Evolutionary conservation across 2,113 vertebrate genomes (phyloP), one percentile per base, ranked within the genome.

Genomic region (Trogon surrucura): DNA sequence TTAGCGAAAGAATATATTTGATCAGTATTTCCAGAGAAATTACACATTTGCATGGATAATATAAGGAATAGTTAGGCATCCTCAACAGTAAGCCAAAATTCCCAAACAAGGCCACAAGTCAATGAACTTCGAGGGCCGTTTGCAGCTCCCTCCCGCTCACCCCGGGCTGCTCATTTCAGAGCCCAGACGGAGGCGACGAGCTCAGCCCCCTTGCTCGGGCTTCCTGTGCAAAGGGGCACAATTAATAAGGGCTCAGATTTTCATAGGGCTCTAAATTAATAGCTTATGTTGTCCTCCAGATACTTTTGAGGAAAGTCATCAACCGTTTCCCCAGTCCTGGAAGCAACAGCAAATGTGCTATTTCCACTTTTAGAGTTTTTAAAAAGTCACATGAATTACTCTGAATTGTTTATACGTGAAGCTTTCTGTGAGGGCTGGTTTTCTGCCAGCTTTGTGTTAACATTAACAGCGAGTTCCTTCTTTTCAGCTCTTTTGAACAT

Each of bases 381-480:
- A 1, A 70, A 75, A 93, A 92, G 92, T 97, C 91, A 96, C 75
- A 90, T 67, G 89, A 88, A 90, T 93, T 94, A 93, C 88, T 96
- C 83, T 44, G 85, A 93, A 94, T 94, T 96, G 96, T 95, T 96
- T 94, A 80, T 86, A 84, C 48, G 80, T 79, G 92, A 90, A 86
- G 91, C 88, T 96, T 81, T 96, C 90, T 94, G 92, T 60, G 93
- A 86, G 83, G 85, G 87, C 94, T 96, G 96, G 85, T 89, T 84
- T 90, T 69, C 93, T 96, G 95, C 92, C 95, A 96, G 93, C 80
- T 96, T 96, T 96, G 95, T 96, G 92, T 96, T 97, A 95, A 95
- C 86, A 94, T 96, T 96, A 95, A 96, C 88, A 96, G 82, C 92
- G 83, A 96, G 91, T 91, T 96, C 93, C 95, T 94, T 96, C 95